phyloP scores from a whole-genome alignment of 1,140 invertebrate species.

The Eueides isabella region DNA sequence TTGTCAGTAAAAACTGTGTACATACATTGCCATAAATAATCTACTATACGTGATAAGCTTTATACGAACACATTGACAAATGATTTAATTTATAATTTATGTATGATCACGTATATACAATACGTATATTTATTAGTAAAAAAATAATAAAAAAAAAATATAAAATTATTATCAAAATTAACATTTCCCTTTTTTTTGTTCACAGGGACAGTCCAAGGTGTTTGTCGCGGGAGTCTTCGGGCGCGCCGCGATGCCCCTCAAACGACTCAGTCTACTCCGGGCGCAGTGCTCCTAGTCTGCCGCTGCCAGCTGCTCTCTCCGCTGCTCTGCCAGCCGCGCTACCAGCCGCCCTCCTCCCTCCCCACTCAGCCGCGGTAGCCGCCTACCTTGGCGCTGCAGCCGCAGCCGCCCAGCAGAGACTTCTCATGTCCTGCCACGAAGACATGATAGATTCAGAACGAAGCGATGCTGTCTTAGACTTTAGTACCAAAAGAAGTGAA shows the following conservation, averaged over 20 bases:
- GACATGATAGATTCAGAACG: slow-evolving; percentile 83
- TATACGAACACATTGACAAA: background rate
- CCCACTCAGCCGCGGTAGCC: slow-evolving; percentile 90
- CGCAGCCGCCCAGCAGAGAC: slow-evolving; percentile 87
- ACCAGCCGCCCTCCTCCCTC: slow-evolving; percentile 85
- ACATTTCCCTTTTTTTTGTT: slow-evolving; percentile 62
- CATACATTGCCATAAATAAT: slow-evolving; percentile 8
- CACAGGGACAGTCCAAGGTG: slow-evolving; percentile 91
- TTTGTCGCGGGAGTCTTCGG: slow-evolving; percentile 89
- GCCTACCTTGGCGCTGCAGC: slow-evolving; percentile 88
- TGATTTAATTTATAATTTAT: background rate
- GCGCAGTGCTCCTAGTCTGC: slow-evolving; percentile 83
- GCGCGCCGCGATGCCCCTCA: slow-evolving; percentile 86
- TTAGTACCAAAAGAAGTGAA: slow-evolving; percentile 86
- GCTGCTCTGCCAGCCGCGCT: slow-evolving; percentile 82
- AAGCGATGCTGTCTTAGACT: slow-evolving; percentile 86
- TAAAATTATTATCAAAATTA: background rate
- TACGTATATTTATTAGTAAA: too few species aligned
- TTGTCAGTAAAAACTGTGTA: slow-evolving; percentile 14
- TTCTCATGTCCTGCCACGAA: slow-evolving; percentile 89
- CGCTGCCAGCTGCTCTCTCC: slow-evolving; percentile 77
- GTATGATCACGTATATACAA: background rate
- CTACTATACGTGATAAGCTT: background rate
- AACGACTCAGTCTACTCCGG: slow-evolving; percentile 87
- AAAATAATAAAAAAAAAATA: too few species aligned